Base-by-base conservation (phyloP, 1,140 invertebrate species). In the Aethina tumida region DNA sequence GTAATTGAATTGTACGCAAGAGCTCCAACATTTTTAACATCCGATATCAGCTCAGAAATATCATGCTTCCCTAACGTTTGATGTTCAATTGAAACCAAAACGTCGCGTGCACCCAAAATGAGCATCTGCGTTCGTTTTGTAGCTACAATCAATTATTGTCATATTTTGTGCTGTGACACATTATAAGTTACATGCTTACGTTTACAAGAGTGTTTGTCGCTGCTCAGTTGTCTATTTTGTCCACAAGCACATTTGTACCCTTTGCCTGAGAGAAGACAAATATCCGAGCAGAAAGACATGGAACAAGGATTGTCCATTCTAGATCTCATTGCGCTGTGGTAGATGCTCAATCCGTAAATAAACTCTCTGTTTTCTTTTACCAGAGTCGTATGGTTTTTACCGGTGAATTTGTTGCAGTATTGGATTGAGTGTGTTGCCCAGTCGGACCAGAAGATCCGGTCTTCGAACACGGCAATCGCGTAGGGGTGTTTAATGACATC, bases 381-480 rank as follows among this genome's bases (percentile, higher is more conserved):
- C 0, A 81, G 39, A 1, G 69, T 62, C 1, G 64, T 62, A 44
- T 70, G 69, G 39, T 76, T 60, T 53, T 76, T 75, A 0, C 75
- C 73, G 2, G 68, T 74, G 37, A 80, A 73, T 55, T 84, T 86
- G 47, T 85, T 67, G 14, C 75, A 79, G 0, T 67, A 68, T 45
- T 78, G 68, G 16, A 85, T 69, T 10, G 71, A 73, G 43, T 74
- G 70, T 0, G 72, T 71, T 0, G 62, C 59, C 74, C 79, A 83
- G 55, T 94, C 88, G 27, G 79, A 87, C 86, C 90, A 95, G 54
- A 81, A 95, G 1, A 96, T 52, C 7, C 65, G 71, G 61, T 93
- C 79, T 62, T 93, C 90, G 59, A 93, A 95, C 2, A 96, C 74
- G 0, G 79, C 73, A 29, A 97, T 66, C 0, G 83, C 77, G 58